Evolutionary conservation across 2,113 vertebrate genomes (phyloP), one percentile per base, ranked within the genome.

Genomic region (Hemiscyllium ocellatum): DNA sequence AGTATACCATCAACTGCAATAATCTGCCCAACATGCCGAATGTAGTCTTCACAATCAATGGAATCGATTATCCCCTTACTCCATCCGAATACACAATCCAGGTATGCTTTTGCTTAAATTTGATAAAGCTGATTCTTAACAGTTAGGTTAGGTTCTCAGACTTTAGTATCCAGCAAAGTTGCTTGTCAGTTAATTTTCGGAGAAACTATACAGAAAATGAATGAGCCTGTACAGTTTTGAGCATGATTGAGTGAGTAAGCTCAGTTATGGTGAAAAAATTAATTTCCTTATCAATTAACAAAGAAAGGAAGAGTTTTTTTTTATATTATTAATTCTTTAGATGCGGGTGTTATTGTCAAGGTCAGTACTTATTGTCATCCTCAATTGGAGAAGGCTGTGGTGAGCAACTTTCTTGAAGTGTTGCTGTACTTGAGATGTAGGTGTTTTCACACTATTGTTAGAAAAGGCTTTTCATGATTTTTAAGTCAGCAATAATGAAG

Each of bases 21-120:
- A 61, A 29, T 61, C 8, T 93, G 12, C 0, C 50, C 90, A 61
- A 8, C 22, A 52, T 93, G 90, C 90, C 90, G 2, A 24, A 93
- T 15, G 90, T 93, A 29, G 65, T 61, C 90, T 61, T 93, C n/a
- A 66, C 24, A 13, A 61, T 93, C 90, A 93, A 93, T 93, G 90
- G 90, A 93, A 37, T 93, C 7, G 52, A 93, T 13, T 96, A 97
- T 50, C 96, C 96, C 0, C 96, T 98, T 37, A 0, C 19, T 4
- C 96, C 97, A 4, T 97, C 97, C 0, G 95, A 96, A 95, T 98
- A 97, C 0, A 70, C 97, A 65, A 12, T 96, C 12, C 96, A 96
- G 0, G 97, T 98, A 96, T 0, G 96, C 97, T 19, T 24, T 80
- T 78, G 72, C 1, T n/a, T 78, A 7, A n/a, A 78, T 78, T 80